These are phyloP conservation scores for Epinephelus cyanopodus DNA, from an alignment of 2,113 vertebrate species.

Conservation along the genomic window DNA sequence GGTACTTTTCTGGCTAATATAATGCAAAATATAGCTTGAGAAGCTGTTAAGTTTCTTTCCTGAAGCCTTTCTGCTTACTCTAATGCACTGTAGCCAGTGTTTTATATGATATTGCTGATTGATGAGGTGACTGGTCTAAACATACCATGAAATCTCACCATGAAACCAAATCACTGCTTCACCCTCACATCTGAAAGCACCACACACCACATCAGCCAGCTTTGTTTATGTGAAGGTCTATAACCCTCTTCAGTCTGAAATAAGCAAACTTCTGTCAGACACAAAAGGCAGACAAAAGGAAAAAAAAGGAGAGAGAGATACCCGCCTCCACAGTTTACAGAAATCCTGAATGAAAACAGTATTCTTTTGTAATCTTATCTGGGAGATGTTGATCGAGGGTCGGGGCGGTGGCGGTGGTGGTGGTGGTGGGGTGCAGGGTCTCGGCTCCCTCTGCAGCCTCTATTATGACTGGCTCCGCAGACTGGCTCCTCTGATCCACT, in stretches of 20 bases:
- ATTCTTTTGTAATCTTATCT: constrained; percentile 87
- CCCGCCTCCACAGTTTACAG: constrained; percentile 84
- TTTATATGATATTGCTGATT: constrained; percentile 22
- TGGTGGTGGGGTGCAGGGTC: constrained; percentile 26
- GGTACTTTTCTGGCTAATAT: not conserved
- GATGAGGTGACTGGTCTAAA: constrained; percentile 10
- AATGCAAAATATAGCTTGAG: not conserved
- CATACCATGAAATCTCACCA: not conserved
- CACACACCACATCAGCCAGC: constrained; percentile 16
- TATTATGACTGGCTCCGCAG: constrained; percentile 86
- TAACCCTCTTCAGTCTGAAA: constrained; percentile 66
- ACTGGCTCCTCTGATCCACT: constrained; percentile 86
- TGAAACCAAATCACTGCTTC: constrained; percentile 46
- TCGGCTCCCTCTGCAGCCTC: constrained; percentile 71
- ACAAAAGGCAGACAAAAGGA: constrained; percentile 63
- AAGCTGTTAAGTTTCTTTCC: not conserved
- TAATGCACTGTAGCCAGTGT: not conserved
- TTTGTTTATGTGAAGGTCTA: constrained; percentile 68
- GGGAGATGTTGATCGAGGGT: constrained; percentile 81
- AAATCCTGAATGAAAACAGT: constrained; percentile 85
- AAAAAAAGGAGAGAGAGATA: constrained; percentile 59
- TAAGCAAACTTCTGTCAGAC: constrained; percentile 60
- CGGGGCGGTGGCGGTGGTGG: constrained; percentile 30
- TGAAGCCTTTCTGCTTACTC: not conserved
- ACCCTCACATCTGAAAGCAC: constrained; percentile 44